Evolutionary conservation across 1,140 invertebrate genomes (phyloP).

Genomic region (Hermetia illucens): DNA sequence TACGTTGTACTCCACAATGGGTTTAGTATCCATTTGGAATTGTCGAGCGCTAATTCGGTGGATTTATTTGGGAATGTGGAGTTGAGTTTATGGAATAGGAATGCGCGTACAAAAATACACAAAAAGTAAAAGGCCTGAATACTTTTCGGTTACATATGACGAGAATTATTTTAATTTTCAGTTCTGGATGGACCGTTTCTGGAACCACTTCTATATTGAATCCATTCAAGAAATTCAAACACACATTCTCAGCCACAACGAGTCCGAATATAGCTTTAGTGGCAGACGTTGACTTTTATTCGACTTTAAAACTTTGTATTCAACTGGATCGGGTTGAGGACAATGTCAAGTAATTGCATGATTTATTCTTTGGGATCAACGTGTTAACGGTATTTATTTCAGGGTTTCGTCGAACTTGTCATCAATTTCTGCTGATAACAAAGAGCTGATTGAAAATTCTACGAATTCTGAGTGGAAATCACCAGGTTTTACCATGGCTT

Average conservation of each 20-base stretch:
- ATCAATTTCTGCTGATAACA: constrained; percentile 4
- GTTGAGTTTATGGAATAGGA: constrained; percentile 76
- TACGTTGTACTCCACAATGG: constrained; percentile 58
- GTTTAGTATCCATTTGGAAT: constrained; percentile 49
- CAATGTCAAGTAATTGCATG: constrained; percentile 43
- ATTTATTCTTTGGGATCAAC: constrained; percentile 2
- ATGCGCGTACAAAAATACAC: constrained; percentile 67
- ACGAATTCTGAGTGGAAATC: constrained; percentile 19
- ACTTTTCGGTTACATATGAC: constrained; percentile 1
- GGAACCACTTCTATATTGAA: constrained; percentile 51
- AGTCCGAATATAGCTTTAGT: constrained; percentile 59
- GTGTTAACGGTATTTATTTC: constrained; percentile 1
- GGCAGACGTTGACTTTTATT: constrained; percentile 69
- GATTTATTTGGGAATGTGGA: constrained; percentile 74
- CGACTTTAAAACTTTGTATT: constrained; percentile 62
- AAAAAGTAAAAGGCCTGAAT: constrained; percentile 41
- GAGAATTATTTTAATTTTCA: constrained; percentile 29
- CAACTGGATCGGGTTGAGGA: constrained; percentile 59
- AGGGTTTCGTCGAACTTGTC: constrained; percentile 16
- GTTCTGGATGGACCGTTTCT: constrained; percentile 52
- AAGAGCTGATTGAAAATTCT: background rate
- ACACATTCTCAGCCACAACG: constrained; percentile 53
- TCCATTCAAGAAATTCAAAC: constrained; percentile 49
- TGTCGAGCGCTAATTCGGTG: constrained; percentile 61
- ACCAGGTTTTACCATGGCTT: constrained; percentile 54